A percentile compares a stretch with the other conserved stretches of the same genome.
Evolutionary conservation across 2,888 invertebrate genomes (phyloP).

Genomic region (Megastigmus dorsalis): DNA sequence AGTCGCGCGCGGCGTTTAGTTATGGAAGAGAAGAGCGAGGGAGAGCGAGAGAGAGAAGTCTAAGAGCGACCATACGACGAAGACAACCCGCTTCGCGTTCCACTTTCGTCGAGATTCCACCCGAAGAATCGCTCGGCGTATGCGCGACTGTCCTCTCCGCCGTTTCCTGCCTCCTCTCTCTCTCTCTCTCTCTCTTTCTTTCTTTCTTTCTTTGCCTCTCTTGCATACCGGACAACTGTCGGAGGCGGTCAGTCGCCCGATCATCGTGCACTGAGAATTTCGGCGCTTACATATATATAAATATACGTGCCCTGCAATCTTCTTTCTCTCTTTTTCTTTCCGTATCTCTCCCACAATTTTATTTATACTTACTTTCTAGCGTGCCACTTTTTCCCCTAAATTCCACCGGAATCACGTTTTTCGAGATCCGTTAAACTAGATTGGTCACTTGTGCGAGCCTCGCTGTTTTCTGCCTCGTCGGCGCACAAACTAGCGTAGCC

Average conservation of each 20-base stretch:
- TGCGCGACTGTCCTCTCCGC: neutral
- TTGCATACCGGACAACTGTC: constrained; percentile 18
- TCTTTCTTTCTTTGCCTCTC: too few relatives aligned
- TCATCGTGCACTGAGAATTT: neutral
- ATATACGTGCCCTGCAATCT: too few relatives aligned
- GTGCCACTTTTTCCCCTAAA: constrained; percentile 44
- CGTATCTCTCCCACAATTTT: neutral
- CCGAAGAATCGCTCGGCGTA: constrained; percentile 21
- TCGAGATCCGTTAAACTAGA: constrained; percentile 46
- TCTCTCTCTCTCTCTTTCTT: too few relatives aligned
- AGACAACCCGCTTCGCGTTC: constrained; percentile 39
- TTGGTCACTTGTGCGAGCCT: constrained; percentile 17
- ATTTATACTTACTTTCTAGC: constrained; percentile 18
- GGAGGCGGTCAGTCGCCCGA: neutral
- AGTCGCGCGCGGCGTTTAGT: neutral
- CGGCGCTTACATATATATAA: neutral
- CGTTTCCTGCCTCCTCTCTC: neutral
- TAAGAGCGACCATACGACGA: too few relatives aligned
- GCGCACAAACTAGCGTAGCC: neutral
- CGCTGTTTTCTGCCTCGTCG: neutral
- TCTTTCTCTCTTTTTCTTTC: neutral
- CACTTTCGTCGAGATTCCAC: constrained; percentile 47
- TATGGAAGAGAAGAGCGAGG: neutral
- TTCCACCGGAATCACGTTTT: constrained; percentile 39
- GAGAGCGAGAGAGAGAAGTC: neutral